Percentiles rank a stretch among this genome's conserved stretches.
These are phyloP conservation scores for Dynastes grantii DNA, from an alignment of 2,888 invertebrate species.

Conservation along the genomic window DNA sequence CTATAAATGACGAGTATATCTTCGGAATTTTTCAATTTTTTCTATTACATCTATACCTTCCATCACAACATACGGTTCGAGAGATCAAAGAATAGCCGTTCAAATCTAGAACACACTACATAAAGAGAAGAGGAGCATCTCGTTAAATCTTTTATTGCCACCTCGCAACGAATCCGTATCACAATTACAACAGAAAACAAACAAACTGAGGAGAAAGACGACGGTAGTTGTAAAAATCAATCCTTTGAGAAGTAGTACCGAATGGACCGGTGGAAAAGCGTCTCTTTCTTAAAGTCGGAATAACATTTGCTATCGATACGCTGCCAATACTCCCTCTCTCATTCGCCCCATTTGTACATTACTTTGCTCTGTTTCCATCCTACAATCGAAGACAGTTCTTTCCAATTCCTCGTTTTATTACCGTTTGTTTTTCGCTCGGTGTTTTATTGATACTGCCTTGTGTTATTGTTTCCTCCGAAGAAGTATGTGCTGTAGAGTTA, in stretches of 20 bases:
- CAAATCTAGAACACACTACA: no score
- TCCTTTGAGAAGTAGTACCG: neutral
- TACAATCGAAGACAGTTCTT: neutral
- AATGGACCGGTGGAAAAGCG: neutral
- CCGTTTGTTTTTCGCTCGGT: slow-evolving; percentile 12
- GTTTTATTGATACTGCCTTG: slow-evolving; percentile 25
- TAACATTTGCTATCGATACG: slow-evolving; percentile 13
- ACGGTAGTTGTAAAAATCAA: neutral
- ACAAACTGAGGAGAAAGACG: neutral
- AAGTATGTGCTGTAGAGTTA: no score
- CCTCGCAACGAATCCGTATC: neutral
- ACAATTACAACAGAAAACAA: neutral
- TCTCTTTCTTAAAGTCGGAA: slow-evolving; percentile 8
- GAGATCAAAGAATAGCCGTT: no score
- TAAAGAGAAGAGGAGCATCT: no score
- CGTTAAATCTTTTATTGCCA: neutral
- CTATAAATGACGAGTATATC: no score
- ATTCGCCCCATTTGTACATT: neutral
- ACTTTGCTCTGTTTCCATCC: neutral
- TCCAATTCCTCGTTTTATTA: slow-evolving; percentile 4
- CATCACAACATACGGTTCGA: no score
- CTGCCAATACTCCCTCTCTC: neutral
- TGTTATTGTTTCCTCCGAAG: neutral
- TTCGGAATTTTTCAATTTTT: no score
- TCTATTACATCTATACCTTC: no score